Evolutionary conservation across 2,113 vertebrate species (phyloP), one percentile per base, ranked within the genome.

Genomic region (Edolisoma coerulescens): DNA sequence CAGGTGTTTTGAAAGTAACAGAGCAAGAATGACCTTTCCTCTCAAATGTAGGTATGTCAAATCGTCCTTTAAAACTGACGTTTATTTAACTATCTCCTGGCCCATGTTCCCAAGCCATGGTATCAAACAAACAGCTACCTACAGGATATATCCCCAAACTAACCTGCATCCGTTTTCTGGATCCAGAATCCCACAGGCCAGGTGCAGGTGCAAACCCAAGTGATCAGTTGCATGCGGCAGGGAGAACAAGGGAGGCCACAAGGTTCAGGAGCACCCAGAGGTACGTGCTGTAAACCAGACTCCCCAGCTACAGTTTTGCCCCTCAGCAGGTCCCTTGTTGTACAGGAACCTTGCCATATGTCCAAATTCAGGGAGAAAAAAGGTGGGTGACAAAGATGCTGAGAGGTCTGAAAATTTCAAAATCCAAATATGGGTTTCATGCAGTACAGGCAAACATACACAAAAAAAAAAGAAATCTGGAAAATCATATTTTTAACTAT

Each of bases 21-120:
- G 59, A 68, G 57, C 33, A 81, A 20, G 13, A 92, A 76, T 47
- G 23, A 45, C 8, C 21, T 74, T 86, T 76, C 28, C 37, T 95
- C 39, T 70, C 56, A 90, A 37, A 74, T 17, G 17, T 19, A 52
- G 41, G 6, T 77, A 59, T 5, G 15, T 49, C n/a, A 84, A 73
- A 53, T 45, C 2, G 37, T 14, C 28, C 37, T 80, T 65, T 37
- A 65, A 69, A 89, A 57, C 0, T 20, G 53, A 52, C 0, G 0
- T n/a, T 83, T 2, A 0, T 45, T 64, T 32, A 37, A 4, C 13
- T 42, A 27, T 27, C 9, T n/a, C 23, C 13, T 26, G n/a, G 45
- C n/a, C 10, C 15, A 3, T 23, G 8, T 70, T 87, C 30, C 54
- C 42, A 70, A 39, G n/a, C 33, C 10, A 16, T 21, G 42, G 16